Evolutionary conservation across 2,888 invertebrate genomes (phyloP).

Genomic region (Bombyx huttoni): DNA sequence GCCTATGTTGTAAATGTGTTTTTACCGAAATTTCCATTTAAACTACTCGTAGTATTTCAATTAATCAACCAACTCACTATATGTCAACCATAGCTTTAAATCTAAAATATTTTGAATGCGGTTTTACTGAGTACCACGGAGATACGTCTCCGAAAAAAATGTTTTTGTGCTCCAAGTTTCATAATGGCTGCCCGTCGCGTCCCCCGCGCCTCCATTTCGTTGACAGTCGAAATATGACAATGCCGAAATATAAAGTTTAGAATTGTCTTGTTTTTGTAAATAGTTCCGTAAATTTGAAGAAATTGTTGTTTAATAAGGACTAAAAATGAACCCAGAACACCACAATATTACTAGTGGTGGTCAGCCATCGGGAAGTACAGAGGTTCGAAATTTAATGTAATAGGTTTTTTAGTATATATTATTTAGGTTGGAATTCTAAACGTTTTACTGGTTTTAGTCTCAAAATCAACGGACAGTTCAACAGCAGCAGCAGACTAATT

Average conservation of each 20-base stretch:
- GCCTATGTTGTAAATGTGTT: constrained; percentile 34
- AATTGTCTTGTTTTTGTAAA: constrained; percentile 56
- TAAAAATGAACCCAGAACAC: constrained; percentile 66
- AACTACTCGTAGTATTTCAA: constrained; percentile 10
- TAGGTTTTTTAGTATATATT: constrained; percentile 23
- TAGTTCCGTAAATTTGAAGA: constrained; percentile 33
- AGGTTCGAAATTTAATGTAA: constrained; percentile 46
- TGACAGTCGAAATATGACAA: constrained; percentile 75
- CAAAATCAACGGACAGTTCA: constrained; percentile 43
- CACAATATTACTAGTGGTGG: constrained; percentile 74
- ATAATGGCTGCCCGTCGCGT: constrained; percentile 78
- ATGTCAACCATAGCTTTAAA: neutral
- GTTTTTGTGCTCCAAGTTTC: constrained; percentile 70
- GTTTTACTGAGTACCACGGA: constrained; percentile 3
- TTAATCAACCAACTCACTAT: neutral
- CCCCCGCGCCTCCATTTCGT: constrained; percentile 77
- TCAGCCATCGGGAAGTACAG: constrained; percentile 67
- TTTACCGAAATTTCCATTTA: constrained; percentile 15
- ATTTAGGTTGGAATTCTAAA: constrained; percentile 24
- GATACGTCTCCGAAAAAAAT: constrained; percentile 31
- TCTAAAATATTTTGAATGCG: constrained; percentile 10
- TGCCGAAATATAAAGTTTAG: constrained; percentile 60
- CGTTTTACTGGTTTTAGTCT: constrained; percentile 38
- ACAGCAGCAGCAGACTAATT: constrained; percentile 48
- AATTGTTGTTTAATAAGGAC: constrained; percentile 26